Evolutionary conservation across 1,140 invertebrate genomes (phyloP).

Genomic region (Coelopa frigida): DNA sequence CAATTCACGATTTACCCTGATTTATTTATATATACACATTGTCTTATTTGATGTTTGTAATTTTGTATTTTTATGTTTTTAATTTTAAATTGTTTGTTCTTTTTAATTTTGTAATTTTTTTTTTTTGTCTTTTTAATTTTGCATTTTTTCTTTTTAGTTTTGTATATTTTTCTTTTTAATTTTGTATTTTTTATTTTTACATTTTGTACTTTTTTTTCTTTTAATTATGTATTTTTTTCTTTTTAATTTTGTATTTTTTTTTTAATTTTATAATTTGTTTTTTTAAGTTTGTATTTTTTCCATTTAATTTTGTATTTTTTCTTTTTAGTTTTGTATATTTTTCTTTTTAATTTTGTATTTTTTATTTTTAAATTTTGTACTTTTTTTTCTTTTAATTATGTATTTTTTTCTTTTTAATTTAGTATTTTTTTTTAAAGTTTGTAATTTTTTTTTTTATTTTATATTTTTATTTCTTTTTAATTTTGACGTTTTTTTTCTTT

Average conservation of each 20-base stretch:
- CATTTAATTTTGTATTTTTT: background rate
- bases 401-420: background rate
- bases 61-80: too few species aligned
- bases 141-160: too few species aligned
- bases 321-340: background rate
- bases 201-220: too few species aligned
- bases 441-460: background rate
- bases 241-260: too few species aligned
- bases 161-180: too few species aligned
- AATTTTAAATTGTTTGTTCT: too few species aligned
- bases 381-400: background rate
- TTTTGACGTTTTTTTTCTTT: background rate
- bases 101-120: background rate
- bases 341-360: background rate
- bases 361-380: background rate
- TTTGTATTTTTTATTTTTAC: too few species aligned
- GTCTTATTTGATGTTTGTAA: too few species aligned
- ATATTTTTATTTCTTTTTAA: background rate
- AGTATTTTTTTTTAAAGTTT: background rate
- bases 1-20: too few species aligned
- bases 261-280: constrained; percentile 1
- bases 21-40: too few species aligned
- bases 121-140: background rate
- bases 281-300: constrained; percentile 1
- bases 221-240: too few species aligned